Percentiles rank a stretch among this genome's conserved stretches.
Conservation (phyloP, 2,113 vertebrate species). For the Ochotona curzoniae region DNA sequence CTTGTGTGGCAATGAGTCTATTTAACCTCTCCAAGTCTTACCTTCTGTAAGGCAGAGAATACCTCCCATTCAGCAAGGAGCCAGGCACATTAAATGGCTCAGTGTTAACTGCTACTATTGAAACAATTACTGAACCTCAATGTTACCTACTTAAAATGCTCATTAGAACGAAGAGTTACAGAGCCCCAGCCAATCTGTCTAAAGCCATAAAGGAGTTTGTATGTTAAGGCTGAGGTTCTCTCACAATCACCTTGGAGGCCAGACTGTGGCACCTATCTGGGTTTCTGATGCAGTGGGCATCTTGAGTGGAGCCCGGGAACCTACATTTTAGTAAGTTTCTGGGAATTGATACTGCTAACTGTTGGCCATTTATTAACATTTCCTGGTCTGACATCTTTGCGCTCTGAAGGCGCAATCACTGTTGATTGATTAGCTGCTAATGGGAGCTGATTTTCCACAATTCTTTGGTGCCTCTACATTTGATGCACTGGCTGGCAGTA, state of each 20-base stretch:
- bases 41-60: background rate
- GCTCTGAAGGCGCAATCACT: background rate
- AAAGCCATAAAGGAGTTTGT: background rate
- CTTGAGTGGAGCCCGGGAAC: background rate
- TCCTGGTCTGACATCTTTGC: background rate
- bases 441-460: background rate
- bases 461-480: constrained; percentile 26
- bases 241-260: background rate
- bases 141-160: background rate
- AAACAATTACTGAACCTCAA: background rate
- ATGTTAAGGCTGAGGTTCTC: background rate
- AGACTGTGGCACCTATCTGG: background rate
- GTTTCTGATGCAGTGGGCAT: background rate
- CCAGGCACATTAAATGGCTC: background rate
- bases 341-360: background rate
- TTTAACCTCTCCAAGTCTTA: background rate
- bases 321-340: background rate
- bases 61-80: background rate
- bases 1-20: background rate
- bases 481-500: background rate
- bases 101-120: background rate
- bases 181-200: background rate
- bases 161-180: background rate
- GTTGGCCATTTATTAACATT: background rate
- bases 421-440: background rate